phyloP scores from a whole-genome alignment of 1,140 invertebrate species.

The Brachionus paranguensis region DNA sequence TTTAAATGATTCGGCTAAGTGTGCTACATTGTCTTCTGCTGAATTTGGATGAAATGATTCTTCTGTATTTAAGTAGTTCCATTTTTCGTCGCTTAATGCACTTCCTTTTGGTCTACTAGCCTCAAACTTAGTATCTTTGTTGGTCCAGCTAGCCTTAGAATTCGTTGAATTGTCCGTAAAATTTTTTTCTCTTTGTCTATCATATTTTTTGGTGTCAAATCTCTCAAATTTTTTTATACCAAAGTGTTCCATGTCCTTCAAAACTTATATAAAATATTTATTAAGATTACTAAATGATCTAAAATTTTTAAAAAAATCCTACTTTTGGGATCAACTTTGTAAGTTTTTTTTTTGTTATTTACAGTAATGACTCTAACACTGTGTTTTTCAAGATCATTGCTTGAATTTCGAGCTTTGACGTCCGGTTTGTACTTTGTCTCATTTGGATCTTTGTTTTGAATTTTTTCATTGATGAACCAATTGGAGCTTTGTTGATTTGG shows the following conservation, averaged over 20 bases:
- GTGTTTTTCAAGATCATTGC: background rate
- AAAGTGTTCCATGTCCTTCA: slow-evolving; percentile 9
- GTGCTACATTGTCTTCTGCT: background rate
- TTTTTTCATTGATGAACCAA: background rate
- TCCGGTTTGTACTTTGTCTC: background rate
- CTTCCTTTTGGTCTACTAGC: background rate
- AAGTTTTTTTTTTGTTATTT: background rate
- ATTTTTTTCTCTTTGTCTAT: background rate
- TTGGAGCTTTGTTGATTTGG: background rate
- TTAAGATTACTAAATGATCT: background rate
- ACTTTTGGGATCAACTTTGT: slow-evolving; percentile 5
- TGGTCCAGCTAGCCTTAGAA: background rate
- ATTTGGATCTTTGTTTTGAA: background rate
- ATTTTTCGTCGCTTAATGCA: background rate
- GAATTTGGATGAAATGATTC: background rate
- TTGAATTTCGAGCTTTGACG: background rate
- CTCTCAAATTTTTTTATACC: slow-evolving; percentile 2
- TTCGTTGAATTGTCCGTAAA: background rate
- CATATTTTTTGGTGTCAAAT: slow-evolving; percentile 22
- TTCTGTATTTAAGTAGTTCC: background rate
- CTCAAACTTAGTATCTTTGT: background rate
- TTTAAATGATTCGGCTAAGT: background rate
- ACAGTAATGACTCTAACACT: background rate
- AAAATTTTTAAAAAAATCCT: background rate
- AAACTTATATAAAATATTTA: background rate